Evolutionary conservation across 2,113 vertebrate genomes (phyloP).

Genomic region (Maccullochella peelii): DNA sequence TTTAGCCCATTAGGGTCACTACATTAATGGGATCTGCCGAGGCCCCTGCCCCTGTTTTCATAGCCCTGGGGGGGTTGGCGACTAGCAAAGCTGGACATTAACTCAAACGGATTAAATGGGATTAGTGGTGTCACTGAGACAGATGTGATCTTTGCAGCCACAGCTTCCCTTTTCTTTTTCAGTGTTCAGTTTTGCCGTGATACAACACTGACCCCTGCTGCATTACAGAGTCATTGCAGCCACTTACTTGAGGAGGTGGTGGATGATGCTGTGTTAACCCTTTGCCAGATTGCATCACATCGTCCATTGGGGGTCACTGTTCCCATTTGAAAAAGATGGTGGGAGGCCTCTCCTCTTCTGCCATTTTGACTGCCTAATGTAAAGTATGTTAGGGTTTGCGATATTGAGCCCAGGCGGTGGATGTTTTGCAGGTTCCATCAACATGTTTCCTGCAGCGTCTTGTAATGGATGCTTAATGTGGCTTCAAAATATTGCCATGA

Average conservation of each 20-base stretch:
- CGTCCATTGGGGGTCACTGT: constrained; percentile 87
- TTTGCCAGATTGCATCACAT: constrained; percentile 52
- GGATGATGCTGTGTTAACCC: constrained; percentile 56
- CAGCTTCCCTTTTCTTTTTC: constrained; percentile 26
- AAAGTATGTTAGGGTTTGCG: constrained; percentile 56
- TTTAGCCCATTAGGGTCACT: constrained; percentile 62
- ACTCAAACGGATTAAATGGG: constrained; percentile 76
- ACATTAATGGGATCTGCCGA: constrained; percentile 67
- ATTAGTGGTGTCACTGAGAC: constrained; percentile 79
- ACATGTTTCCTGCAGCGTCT: constrained; percentile 67
- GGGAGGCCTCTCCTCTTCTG: constrained; percentile 42
- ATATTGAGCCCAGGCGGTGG: constrained; percentile 47
- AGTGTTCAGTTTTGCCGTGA: constrained; percentile 28
- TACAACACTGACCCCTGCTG: constrained; percentile 85
- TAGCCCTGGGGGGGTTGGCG: constrained; percentile 26
- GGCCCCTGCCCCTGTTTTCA: constrained; percentile 64
- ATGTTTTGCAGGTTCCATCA: constrained; percentile 63
- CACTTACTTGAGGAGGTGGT: not conserved
- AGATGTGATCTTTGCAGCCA: constrained; percentile 75
- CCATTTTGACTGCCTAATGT: constrained; percentile 73
- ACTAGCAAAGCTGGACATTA: constrained; percentile 71
- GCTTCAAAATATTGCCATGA: constrained; percentile 67
- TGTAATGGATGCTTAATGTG: constrained; percentile 79
- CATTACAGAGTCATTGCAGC: constrained; percentile 50
- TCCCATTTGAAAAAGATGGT: constrained; percentile 75